Evolutionary conservation across 1,140 invertebrate genomes (phyloP).

Genomic region (Philopotamus ludificatus): DNA sequence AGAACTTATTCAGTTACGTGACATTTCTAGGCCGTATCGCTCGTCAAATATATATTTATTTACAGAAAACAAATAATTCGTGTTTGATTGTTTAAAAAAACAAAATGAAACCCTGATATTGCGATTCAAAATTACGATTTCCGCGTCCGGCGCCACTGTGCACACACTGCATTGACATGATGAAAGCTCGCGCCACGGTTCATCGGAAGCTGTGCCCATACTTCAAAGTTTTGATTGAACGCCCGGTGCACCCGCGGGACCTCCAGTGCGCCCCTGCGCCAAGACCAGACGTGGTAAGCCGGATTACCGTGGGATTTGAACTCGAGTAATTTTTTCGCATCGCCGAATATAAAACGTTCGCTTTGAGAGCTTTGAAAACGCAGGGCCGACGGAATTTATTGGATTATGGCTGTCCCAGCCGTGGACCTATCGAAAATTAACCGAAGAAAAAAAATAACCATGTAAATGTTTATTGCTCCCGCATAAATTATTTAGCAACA

Average conservation of each 20-base stretch:
- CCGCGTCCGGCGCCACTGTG: no score
- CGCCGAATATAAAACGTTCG: constrained; percentile 17
- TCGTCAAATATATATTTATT: no score
- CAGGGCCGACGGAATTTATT: constrained; percentile 10
- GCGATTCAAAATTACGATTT: no score
- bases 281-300: constrained; percentile 10
- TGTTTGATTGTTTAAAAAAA: no score
- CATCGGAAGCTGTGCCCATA: not conserved
- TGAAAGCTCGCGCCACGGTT: no score
- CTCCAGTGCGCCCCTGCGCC: not conserved
- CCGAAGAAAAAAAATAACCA: no score
- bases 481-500: no score
- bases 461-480: not conserved
- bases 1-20: no score
- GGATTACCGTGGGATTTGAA: constrained; percentile 19
- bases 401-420: constrained; percentile 4
- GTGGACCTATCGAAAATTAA: not conserved
- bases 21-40: no score
- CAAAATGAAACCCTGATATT: no score
- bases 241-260: not conserved
- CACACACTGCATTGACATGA: no score
- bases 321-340: constrained; percentile 22
- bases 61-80: no score
- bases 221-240: not conserved
- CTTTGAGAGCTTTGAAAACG: not conserved